Evolutionary conservation across 2,113 vertebrate species (phyloP), one percentile per base, ranked within the genome.

Genomic region (Amazona guildingii): DNA sequence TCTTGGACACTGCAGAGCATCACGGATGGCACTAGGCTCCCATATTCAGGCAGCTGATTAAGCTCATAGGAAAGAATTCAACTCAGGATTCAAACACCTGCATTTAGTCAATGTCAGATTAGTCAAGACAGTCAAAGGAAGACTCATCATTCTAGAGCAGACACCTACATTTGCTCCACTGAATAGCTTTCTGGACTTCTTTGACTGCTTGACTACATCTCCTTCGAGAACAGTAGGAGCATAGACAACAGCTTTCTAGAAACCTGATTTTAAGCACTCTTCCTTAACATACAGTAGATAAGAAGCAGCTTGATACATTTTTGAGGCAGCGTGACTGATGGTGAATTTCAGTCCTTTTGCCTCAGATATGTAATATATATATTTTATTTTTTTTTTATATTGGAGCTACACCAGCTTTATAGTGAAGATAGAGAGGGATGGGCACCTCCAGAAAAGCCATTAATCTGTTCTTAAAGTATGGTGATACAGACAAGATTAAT

Each of bases 161-260:
- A 95, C 80, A 94, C 80, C 86, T 91, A 92, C 73, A 49, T 82
- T 88, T 86, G 61, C 73, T 86, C 51, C 2, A 6, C 55, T 84
- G 81, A 92, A 89, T 86, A 94, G 83, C 73, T 95, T 91, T 78
- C 51, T 88, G 91, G 43, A 67, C 39, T 83, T 76, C 79, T 94
- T 83, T 91, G 77, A 67, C 67, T 83, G 35, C 63, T 66, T 25
- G 51, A 82, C 83, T 84, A 64, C 35, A 55, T 84, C 70, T 90
- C 75, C 83, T 94, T 64, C 82, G 35, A 87, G 52, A 89, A 17
- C 83, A 92, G 74, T 25, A 80, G 76, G 43, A 81, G 27, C 62
- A 95, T 87, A 95, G 83, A 61, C 61, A 95, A 82, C 17, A 3
- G 4, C 25, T 41, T 86, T 94, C 64, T 78, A 81, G 46, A 17